Conservation (phyloP, 2,113 vertebrate genomes). For the Rhinichthys klamathensis region DNA sequence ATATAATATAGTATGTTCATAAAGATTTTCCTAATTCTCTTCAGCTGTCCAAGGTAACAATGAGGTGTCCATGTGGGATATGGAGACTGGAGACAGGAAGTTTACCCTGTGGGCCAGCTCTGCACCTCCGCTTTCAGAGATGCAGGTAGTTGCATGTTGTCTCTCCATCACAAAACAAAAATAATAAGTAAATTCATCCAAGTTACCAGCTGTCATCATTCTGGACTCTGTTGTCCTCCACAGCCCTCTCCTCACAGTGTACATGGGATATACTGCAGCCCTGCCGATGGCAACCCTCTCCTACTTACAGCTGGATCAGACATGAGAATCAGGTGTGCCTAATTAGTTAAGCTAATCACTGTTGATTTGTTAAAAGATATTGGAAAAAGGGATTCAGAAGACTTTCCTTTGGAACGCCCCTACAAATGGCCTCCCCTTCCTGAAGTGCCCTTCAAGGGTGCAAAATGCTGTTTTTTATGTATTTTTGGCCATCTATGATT, state of each 20-base stretch:
- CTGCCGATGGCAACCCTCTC: slow-evolving; percentile 96
- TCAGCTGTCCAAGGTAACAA: slow-evolving; percentile 97
- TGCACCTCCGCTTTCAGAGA: slow-evolving; percentile 92
- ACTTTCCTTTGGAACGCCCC: too few relatives aligned
- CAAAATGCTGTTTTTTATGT: too few relatives aligned
- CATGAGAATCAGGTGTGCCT: slow-evolving; percentile 94
- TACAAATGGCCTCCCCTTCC: too few relatives aligned
- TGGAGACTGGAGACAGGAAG: slow-evolving; percentile 96
- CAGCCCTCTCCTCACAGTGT: slow-evolving; percentile 94
- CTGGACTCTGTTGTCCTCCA: slow-evolving; percentile 17
- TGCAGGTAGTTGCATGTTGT: slow-evolving; percentile 81
- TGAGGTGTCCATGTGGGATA: slow-evolving; percentile 99
- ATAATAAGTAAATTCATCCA: background rate
- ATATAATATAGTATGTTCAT: slow-evolving; percentile 7
- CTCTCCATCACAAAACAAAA: background rate
- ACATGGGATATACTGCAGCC: slow-evolving; percentile 96
- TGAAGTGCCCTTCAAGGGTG: too few relatives aligned
- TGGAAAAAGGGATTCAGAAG: too few relatives aligned
- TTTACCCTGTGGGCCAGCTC: slow-evolving; percentile 97
- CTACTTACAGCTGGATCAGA: slow-evolving; percentile 97
- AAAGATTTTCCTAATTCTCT: background rate
- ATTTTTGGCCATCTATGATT: too few relatives aligned
- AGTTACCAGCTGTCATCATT: background rate
- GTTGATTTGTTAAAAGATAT: too few relatives aligned
- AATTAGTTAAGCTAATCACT: background rate